Conservation (phyloP, 2,888 invertebrate species). For the Acanthacorydalis orientalis region DNA sequence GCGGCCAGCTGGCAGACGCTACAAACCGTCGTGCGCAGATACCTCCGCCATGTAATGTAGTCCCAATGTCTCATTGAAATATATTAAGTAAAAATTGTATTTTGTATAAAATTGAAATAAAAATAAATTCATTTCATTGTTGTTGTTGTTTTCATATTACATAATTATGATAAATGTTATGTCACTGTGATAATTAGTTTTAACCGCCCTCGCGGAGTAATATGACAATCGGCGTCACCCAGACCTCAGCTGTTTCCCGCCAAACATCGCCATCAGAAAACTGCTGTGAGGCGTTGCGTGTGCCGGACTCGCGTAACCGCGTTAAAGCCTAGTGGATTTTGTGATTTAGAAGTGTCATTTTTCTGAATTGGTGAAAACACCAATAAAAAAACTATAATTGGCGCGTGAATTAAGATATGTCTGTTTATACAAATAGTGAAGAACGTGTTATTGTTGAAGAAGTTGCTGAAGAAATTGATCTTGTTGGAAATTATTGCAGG, state of each 20-base stretch:
- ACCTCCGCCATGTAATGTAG: constrained; percentile 27
- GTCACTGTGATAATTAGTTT: background rate
- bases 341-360: constrained; percentile 14
- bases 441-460: constrained; percentile 33
- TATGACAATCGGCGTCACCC: constrained; percentile 27
- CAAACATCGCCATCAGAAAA: constrained; percentile 47
- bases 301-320: constrained; percentile 26
- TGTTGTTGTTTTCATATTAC: constrained; percentile 12
- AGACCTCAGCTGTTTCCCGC: constrained; percentile 54
- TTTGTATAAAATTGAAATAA: too few species aligned
- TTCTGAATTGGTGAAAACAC: constrained; percentile 10
- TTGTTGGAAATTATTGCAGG: constrained; percentile 30
- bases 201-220: constrained; percentile 21
- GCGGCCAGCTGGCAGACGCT: constrained; percentile 40
- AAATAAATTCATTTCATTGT: too few species aligned
- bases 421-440: constrained; percentile 33
- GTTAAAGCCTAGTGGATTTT: constrained; percentile 19
- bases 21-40: constrained; percentile 22
- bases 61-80: constrained; percentile 11
- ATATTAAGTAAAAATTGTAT: too few species aligned
- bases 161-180: background rate
- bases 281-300: constrained; percentile 37
- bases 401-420: constrained; percentile 25
- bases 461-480: constrained; percentile 33
- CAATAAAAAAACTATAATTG: constrained; percentile 8